Percentiles rank a stretch among this genome's conserved stretches.
These are phyloP conservation scores for Peromyscus nudipes DNA, from an alignment of 2,797 vertebrate genomes.

Conservation along the genomic window DNA sequence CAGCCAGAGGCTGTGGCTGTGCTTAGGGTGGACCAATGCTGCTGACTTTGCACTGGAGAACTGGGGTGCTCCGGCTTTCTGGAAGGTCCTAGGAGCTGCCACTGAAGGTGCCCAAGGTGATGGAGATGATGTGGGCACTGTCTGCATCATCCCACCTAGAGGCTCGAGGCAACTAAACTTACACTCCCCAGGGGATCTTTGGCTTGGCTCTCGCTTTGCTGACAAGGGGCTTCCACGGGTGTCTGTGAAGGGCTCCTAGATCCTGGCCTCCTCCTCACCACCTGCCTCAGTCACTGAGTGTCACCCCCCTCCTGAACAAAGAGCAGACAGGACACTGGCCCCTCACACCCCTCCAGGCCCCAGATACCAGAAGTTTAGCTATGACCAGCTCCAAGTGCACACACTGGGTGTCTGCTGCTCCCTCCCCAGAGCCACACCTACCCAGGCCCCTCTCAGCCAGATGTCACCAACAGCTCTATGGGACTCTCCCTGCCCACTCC, in stretches of 20 bases:
- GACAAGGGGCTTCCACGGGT: neutral
- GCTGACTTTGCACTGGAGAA: neutral
- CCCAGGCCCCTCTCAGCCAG: neutral
- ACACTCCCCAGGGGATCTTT: neutral
- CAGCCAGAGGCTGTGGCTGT: neutral
- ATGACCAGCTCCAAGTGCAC: neutral
- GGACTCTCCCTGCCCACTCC: neutral
- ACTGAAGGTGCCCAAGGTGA: neutral
- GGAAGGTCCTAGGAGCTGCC: neutral
- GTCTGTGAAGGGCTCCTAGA: neutral
- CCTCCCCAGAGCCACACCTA: neutral
- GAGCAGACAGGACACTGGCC: neutral
- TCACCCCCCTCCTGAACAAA: neutral
- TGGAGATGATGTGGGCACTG: neutral
- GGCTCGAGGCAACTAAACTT: neutral
- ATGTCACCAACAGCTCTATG: neutral
- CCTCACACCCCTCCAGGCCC: neutral
- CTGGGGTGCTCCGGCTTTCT: neutral
- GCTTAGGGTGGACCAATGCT: too few relatives aligned
- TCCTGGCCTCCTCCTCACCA: too few relatives aligned
- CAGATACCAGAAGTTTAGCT: neutral
- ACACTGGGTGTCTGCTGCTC: neutral
- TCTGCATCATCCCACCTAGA: rapidly evolving
- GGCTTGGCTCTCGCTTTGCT: neutral
- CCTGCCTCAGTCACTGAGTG: neutral